Evolutionary conservation across 2,888 invertebrate genomes (phyloP).

Genomic region (Zonitis immaculata): DNA sequence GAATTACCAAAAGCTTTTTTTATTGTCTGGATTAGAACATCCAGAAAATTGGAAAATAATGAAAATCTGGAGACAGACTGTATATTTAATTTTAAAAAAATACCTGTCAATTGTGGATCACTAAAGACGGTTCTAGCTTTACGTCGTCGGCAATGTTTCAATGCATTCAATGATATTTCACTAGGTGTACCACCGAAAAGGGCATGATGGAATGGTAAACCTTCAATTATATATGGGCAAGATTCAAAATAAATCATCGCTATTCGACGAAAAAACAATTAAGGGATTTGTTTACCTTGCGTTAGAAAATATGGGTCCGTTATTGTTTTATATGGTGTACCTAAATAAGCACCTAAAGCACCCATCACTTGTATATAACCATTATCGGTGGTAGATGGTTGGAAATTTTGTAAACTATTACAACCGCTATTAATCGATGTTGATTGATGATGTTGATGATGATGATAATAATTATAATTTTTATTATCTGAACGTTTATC

Average conservation of each 20-base stretch:
- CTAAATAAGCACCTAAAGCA: conserved; percentile 63
- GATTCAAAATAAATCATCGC: too few species aligned
- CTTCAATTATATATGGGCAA: conserved; percentile 46
- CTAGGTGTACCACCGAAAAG: conserved; percentile 61
- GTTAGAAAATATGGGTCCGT: conserved; percentile 67
- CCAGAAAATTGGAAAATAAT: too few species aligned
- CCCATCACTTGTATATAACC: conserved; percentile 68
- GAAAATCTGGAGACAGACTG: too few species aligned
- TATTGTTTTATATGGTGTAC: conserved; percentile 64
- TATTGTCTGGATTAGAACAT: too few species aligned
- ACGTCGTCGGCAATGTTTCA: conserved; percentile 90
- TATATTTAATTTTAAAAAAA: too few species aligned
- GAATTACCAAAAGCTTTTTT: too few species aligned
- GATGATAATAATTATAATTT: conserved; percentile 39
- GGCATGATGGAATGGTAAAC: conserved; percentile 61
- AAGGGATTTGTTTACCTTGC: too few species aligned
- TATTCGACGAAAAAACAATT: too few species aligned
- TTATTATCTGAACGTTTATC: conserved; percentile 31
- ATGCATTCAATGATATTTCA: conserved; percentile 65
- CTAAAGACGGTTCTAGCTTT: conserved; percentile 94
- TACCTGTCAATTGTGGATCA: conserved; percentile 67
- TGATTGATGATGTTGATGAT: too few species aligned
- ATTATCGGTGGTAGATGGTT: conserved; percentile 49
- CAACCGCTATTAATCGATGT: conserved; percentile 35
- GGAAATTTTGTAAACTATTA: conserved; percentile 39